These are phyloP conservation scores for Podabrus alpinus DNA, from an alignment of 2,888 invertebrate genomes.

Conservation along the genomic window DNA sequence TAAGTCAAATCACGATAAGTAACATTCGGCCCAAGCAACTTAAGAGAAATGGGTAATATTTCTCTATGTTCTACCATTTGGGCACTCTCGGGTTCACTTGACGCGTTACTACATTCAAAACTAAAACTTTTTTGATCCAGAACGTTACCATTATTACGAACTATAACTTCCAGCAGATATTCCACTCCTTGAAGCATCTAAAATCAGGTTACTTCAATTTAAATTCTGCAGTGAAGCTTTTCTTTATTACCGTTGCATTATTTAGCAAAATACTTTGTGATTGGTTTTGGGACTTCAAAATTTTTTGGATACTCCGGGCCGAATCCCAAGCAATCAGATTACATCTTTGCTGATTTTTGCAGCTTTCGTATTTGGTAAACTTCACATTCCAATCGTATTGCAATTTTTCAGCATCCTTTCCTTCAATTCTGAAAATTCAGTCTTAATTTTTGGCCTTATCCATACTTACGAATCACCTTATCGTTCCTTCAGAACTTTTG, in stretches of 20 bases:
- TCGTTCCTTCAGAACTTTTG: background rate
- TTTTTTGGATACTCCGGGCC: constrained; percentile 20
- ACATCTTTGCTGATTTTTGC: constrained; percentile 21
- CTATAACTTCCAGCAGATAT: constrained; percentile 14
- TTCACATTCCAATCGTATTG: constrained; percentile 24
- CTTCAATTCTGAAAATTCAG: constrained; percentile 21
- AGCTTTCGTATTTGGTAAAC: constrained; percentile 5
- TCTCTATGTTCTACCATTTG: background rate
- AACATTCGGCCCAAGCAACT: constrained; percentile 22
- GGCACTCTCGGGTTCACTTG: background rate
- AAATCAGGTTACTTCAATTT: background rate
- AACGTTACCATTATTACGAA: background rate
- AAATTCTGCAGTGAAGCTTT: background rate
- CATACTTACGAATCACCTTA: background rate
- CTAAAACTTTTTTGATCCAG: constrained; percentile 8
- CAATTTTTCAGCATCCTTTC: constrained; percentile 27
- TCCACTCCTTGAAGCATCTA: constrained; percentile 8
- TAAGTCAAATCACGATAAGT: constrained; percentile 31
- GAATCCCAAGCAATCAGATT: constrained; percentile 27
- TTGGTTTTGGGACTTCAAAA: constrained; percentile 8
- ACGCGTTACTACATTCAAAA: constrained; percentile 10
- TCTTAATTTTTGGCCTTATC: background rate
- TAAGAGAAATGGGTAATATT: background rate
- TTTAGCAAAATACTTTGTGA: constrained; percentile 22
- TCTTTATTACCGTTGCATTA: constrained; percentile 16